phyloP scores from a whole-genome alignment of 2,113 vertebrate species.

The Baryphthengus martii region DNA sequence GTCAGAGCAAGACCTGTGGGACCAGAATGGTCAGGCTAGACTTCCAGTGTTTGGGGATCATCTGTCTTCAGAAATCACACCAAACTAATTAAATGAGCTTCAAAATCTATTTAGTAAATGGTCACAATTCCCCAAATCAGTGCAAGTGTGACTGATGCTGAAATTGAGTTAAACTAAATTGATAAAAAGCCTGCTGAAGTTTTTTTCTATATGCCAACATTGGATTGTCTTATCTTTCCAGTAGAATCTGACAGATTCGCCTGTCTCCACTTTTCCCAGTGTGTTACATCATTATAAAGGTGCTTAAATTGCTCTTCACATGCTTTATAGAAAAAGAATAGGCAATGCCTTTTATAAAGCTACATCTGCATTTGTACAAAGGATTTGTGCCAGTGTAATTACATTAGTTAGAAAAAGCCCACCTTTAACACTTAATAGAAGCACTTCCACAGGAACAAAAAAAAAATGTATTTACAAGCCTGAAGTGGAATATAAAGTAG shows the following conservation, averaged over 20 bases:
- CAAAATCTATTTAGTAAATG: not conserved
- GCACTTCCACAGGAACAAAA: not conserved
- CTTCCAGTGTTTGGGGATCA: not conserved
- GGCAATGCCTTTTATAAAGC: not conserved
- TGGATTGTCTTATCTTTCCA: not conserved
- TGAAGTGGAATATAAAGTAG: not conserved
- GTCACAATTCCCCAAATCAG: not conserved
- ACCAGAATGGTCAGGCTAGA: not conserved
- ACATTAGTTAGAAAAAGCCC: not conserved
- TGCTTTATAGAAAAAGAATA: not conserved
- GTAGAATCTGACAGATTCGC: not conserved
- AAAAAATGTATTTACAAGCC: not conserved
- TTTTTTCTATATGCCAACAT: not conserved
- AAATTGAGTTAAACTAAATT: conserved; percentile 19
- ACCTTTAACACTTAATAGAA: not conserved
- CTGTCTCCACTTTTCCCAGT: not conserved
- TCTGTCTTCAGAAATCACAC: not conserved
- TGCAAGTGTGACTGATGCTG: not conserved
- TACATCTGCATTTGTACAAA: not conserved
- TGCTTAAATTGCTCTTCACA: not conserved
- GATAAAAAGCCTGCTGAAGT: not conserved
- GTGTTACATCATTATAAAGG: not conserved
- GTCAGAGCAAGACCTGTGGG: not conserved
- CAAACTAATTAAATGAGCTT: conserved; percentile 41
- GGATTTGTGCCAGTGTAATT: not conserved